Percentiles rank a stretch among this genome's conserved stretches.
Evolutionary conservation across 2,113 vertebrate species (phyloP).

Genomic region (Cisticola juncidis): DNA sequence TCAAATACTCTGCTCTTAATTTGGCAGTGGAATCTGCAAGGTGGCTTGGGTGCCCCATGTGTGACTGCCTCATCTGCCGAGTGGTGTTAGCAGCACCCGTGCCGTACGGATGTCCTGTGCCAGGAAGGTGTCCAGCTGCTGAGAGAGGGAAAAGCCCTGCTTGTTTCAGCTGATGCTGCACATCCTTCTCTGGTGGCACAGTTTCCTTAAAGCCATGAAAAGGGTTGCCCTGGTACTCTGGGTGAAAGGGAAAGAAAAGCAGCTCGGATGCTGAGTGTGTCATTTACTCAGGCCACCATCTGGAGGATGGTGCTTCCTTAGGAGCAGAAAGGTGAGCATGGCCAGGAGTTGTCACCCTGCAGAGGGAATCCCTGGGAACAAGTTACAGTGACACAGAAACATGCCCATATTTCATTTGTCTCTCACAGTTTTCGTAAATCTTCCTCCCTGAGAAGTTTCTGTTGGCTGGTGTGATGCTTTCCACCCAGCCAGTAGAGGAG

Average conservation of each 20-base stretch:
- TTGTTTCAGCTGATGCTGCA: not conserved
- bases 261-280: not conserved
- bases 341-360: not conserved
- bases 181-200: not conserved
- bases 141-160: not conserved
- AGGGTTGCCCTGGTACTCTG: not conserved
- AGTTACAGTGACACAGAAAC: not conserved
- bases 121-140: not conserved
- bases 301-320: rapidly evolving
- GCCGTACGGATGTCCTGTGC: rapidly evolving
- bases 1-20: not conserved
- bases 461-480: not conserved
- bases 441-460: not conserved
- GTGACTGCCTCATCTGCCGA: not conserved
- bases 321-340: not conserved
- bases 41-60: not conserved
- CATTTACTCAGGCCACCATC: not conserved
- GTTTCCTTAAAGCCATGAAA: not conserved
- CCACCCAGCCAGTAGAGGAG: not conserved
- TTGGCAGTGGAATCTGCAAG: not conserved
- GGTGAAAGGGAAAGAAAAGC: not conserved
- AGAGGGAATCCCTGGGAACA: not conserved
- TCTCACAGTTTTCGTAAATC: not conserved
- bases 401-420: rapidly evolving
- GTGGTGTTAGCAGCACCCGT: not conserved